phyloP scores from a whole-genome alignment of 92 coral and sea anemone species.

The Micromussa lordhowensis region DNA sequence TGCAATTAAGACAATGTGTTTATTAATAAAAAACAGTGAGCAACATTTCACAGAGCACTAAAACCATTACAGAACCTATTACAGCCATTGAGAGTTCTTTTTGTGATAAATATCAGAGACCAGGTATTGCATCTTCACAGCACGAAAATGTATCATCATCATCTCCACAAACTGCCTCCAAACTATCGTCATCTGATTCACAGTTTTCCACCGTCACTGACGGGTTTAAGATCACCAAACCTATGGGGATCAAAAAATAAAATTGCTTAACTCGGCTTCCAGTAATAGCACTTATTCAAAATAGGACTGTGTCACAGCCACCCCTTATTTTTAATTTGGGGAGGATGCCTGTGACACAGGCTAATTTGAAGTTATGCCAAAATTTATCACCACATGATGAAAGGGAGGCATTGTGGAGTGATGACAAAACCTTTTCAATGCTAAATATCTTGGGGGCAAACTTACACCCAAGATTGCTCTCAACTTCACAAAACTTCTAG shows the following conservation, averaged over 20 bases:
- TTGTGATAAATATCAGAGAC: slow-evolving; percentile 51
- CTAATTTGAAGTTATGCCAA: not conserved
- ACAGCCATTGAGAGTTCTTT: not conserved
- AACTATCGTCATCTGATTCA: slow-evolving; percentile 82
- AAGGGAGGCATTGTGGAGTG: slow-evolving; percentile 15
- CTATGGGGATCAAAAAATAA: slow-evolving; percentile 34
- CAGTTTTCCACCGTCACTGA: slow-evolving; percentile 65
- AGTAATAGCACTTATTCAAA: not conserved
- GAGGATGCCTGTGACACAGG: no score
- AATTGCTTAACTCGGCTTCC: slow-evolving; percentile 7
- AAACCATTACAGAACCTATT: not conserved
- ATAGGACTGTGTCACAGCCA: no score
- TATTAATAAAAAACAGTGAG: slow-evolving; percentile 3
- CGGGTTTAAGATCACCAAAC: slow-evolving; percentile 41
- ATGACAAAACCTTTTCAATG: slow-evolving; percentile 20
- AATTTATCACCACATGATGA: not conserved
- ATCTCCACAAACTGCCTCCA: slow-evolving; percentile 83
- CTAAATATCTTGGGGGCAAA: not conserved
- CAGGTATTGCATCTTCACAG: slow-evolving; percentile 86
- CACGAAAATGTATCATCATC: slow-evolving; percentile 98
- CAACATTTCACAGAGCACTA: not conserved
- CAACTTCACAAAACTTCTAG: not conserved
- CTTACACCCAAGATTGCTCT: not conserved
- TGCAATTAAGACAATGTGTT: not conserved
- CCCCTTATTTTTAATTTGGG: no score